phyloP scores from a whole-genome alignment of 2,113 vertebrate genomes.

The Paradoxurus hermaphroditus region DNA sequence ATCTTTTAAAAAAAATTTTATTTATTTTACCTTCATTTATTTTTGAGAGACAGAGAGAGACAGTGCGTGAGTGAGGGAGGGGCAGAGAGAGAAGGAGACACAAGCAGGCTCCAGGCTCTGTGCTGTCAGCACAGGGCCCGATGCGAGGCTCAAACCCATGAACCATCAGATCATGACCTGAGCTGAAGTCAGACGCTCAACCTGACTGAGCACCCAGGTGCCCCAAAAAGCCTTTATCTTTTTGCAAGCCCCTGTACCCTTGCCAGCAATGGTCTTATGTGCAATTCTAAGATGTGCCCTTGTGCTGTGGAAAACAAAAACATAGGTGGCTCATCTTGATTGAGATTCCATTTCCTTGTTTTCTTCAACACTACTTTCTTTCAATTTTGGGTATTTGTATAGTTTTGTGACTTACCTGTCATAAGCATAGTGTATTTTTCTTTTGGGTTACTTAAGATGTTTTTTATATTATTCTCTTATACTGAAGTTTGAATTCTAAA shows the following conservation, averaged over 20 bases:
- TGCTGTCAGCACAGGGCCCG: too few species aligned
- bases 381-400: not conserved
- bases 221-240: not conserved
- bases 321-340: not conserved
- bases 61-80: too few species aligned
- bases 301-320: not conserved
- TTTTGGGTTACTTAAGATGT: not conserved
- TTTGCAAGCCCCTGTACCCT: not conserved
- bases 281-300: not conserved
- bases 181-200: too few species aligned
- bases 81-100: too few species aligned
- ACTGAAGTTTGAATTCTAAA: not conserved
- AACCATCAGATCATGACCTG: too few species aligned
- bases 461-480: not conserved
- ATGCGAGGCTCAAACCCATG: too few species aligned
- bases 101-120: too few species aligned
- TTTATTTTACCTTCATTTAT: too few species aligned
- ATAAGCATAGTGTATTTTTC: not conserved
- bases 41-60: too few species aligned
- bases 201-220: too few species aligned
- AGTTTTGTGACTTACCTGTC: not conserved
- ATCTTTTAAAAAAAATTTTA: not conserved
- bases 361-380: not conserved
- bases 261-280: not conserved
- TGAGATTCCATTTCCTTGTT: not conserved